Base-by-base conservation (phyloP, 2,888 invertebrate species). In the Nezara viridula region DNA sequence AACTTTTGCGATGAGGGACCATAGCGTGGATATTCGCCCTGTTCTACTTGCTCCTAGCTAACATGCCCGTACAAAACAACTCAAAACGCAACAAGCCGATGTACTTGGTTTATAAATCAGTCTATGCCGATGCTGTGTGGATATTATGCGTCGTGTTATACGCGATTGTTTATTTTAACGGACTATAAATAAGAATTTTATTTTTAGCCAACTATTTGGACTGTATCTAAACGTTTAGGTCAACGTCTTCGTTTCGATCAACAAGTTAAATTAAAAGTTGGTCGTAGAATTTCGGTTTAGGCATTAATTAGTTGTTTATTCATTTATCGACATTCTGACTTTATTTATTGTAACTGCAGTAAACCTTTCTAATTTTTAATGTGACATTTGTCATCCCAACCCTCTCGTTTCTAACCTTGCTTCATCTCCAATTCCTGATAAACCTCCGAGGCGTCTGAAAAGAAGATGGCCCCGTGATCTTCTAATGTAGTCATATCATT, bases 181-280 rank as follows among this genome's bases (percentile, higher is more conserved):
- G 27, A 27, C 27, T 60, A 27, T 10, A 27, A 60, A 60, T 37
- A 73, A 37, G 37, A 19, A 73, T 37, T 73, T 32, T 73, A 73
- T 73, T 73, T 73, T 73, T 73, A 73, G 66, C 19, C 6, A 73
- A 73, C 37, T 73, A 73, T 73, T 12, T 60, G 27, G 60, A 27
- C 60, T 60, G 27, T 27, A 27, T 60, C 37, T 73, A 19, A 14
- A 60, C 27, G 16, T 60, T 60, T 32, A 32, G 37, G 66, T 73
- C 60, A 60, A 27, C 27, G 60, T 6, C 60, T 60, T 27, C 60
- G 12, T 27, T 27, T 27, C 27, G 16, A 27, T 60, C 27, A 60
- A 60, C 60, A 60, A 73, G 37, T 73, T 73, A 73, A 6, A 37
- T 73, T 73, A 37, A 21, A 14, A 32, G 19, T 37, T 32, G 37